Percentiles rank a stretch among this genome's conserved stretches.
These are phyloP conservation scores for Potamarius usumacintae DNA, from an alignment of 2,113 vertebrate species.

Conservation along the genomic window DNA sequence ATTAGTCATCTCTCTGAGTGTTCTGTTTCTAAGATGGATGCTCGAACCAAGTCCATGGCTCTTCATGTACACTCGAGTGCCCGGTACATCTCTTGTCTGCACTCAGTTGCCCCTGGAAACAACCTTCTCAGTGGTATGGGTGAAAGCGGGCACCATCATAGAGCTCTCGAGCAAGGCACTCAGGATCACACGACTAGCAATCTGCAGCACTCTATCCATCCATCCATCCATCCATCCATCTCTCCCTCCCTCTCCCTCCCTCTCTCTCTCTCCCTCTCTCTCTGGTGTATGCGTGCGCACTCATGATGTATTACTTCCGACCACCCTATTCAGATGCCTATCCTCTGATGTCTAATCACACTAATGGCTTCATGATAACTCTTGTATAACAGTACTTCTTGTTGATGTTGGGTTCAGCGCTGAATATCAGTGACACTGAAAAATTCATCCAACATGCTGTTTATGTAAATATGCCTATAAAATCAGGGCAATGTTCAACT, in stretches of 20 bases:
- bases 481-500: background rate
- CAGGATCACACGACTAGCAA: constrained; percentile 41
- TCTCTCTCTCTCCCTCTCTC: constrained; percentile 2
- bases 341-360: constrained; percentile 46
- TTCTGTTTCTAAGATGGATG: constrained; percentile 50
- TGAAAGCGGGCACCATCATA: constrained; percentile 48
- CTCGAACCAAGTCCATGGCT: constrained; percentile 45
- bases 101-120: constrained; percentile 58
- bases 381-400: constrained; percentile 11
- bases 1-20: constrained; percentile 45
- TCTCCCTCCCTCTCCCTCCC: constrained; percentile 21
- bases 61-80: constrained; percentile 51
- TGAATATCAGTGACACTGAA: background rate
- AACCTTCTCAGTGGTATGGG: constrained; percentile 53
- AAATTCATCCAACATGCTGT: background rate
- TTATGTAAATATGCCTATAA: constrained; percentile 23
- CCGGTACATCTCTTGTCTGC: constrained; percentile 42
- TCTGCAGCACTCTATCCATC: constrained; percentile 23
- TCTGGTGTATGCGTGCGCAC: background rate
- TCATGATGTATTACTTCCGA: constrained; percentile 31
- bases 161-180: constrained; percentile 48
- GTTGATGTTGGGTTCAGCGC: background rate
- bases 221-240: constrained; percentile 30
- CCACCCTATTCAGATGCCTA: constrained; percentile 30
- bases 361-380: constrained; percentile 38